phyloP scores from a whole-genome alignment of 2,888 invertebrate species.

The Tenthredo livida region DNA sequence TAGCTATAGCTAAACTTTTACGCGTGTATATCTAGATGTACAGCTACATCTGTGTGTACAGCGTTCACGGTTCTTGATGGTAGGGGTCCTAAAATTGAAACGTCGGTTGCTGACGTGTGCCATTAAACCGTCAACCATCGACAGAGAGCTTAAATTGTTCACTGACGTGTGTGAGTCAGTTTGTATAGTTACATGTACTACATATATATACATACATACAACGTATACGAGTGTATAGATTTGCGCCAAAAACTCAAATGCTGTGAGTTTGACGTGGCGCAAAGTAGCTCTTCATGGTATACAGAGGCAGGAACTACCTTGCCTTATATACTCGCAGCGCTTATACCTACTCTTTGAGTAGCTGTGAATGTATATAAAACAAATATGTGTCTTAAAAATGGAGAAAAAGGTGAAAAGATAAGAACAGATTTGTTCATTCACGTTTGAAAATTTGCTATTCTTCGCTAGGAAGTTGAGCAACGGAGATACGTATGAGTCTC shows the following conservation, averaged over 20 bases:
- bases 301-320: not conserved
- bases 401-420: not conserved
- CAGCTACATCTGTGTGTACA: not conserved
- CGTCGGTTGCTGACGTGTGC: conserved; percentile 35
- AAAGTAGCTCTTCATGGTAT: conserved; percentile 2
- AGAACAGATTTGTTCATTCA: too few species aligned
- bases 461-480: not conserved
- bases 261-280: conserved; percentile 2
- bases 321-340: not conserved
- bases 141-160: conserved; percentile 30
- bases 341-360: not conserved
- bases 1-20: not conserved
- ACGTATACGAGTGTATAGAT: not conserved
- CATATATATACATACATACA: not conserved
- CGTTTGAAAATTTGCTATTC: too few species aligned
- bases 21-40: not conserved
- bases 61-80: conserved; percentile 18
- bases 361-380: not conserved
- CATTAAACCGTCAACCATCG: conserved; percentile 41
- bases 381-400: not conserved
- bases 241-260: not conserved
- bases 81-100: conserved; percentile 41
- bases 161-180: not conserved
- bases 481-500: not conserved
- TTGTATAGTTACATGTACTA: not conserved